Percentiles rank a stretch among this genome's conserved stretches.
phyloP scores from a whole-genome alignment of 2,888 invertebrate genomes.

The Automeris io region DNA sequence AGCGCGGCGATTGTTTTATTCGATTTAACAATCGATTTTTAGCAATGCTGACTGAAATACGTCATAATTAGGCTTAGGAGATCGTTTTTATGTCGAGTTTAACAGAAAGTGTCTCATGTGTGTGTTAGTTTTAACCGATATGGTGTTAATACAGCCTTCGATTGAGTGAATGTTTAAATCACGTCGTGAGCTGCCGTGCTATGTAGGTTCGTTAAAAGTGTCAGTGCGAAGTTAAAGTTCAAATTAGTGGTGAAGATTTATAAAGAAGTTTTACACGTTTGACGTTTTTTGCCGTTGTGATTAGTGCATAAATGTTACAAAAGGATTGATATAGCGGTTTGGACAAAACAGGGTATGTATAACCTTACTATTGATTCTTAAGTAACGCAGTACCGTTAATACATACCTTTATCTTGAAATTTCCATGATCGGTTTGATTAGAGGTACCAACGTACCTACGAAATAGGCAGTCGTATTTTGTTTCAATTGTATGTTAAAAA shows the following conservation, averaged over 20 bases:
- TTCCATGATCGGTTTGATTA: slow-evolving; percentile 7
- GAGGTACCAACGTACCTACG: neutral
- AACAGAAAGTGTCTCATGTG: slow-evolving; percentile 31
- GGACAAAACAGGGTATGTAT: slow-evolving; percentile 62
- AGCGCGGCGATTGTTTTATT: slow-evolving; percentile 53
- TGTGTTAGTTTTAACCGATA: slow-evolving; percentile 32
- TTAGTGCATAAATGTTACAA: slow-evolving; percentile 38
- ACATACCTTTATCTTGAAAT: slow-evolving; percentile 6
- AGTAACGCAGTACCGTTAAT: slow-evolving; percentile 7
- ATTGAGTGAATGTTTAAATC: slow-evolving; percentile 65
- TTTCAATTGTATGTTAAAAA: neutral
- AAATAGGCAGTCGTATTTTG: neutral
- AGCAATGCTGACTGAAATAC: slow-evolving; percentile 55
- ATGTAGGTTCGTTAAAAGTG: slow-evolving; percentile 67
- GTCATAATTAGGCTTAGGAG: slow-evolving; percentile 43
- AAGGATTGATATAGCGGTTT: slow-evolving; percentile 56
- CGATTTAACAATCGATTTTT: slow-evolving; percentile 45
- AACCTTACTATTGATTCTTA: neutral
- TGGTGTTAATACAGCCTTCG: slow-evolving; percentile 46
- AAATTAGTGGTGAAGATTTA: slow-evolving; percentile 58
- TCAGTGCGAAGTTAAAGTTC: slow-evolving; percentile 63
- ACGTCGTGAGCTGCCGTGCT: slow-evolving; percentile 61
- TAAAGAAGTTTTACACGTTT: slow-evolving; percentile 44
- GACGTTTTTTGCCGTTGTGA: slow-evolving; percentile 42
- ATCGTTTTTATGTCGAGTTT: slow-evolving; percentile 39